Conservation (phyloP, 1,140 invertebrate species). For the Pachypeltis micranthus region DNA sequence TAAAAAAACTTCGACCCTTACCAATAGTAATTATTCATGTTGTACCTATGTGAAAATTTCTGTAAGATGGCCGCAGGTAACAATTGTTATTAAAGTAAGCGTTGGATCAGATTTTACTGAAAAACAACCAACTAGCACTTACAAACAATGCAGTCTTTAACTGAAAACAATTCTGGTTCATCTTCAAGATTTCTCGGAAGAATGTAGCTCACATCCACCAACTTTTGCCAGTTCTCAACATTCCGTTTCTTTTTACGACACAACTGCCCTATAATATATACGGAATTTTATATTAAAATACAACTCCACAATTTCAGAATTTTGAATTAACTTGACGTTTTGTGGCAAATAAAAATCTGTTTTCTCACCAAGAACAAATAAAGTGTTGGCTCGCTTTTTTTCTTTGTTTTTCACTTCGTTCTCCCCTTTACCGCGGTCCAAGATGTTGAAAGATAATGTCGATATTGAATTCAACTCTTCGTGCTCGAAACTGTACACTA, state of each 20-base stretch:
- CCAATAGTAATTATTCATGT: no score
- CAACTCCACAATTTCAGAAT: neutral
- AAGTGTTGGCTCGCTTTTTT: constrained; percentile 9
- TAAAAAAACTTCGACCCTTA: no score
- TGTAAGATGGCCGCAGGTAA: no score
- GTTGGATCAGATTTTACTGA: no score
- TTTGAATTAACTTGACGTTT: no score
- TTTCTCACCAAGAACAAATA: constrained; percentile 13
- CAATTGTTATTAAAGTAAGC: no score
- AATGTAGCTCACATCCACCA: neutral
- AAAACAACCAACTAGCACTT: no score
- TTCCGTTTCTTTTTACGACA: constrained; percentile 10
- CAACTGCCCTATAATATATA: neutral
- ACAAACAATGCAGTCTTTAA: neutral
- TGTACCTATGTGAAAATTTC: no score
- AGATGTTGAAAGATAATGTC: neutral
- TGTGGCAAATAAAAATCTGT: constrained; percentile 1
- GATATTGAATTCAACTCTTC: constrained; percentile 1
- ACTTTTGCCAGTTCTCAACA: constrained; percentile 5
- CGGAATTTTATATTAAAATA: neutral
- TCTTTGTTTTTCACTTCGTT: neutral
- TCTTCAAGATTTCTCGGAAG: neutral
- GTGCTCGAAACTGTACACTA: constrained; percentile 9
- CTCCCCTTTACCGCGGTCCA: no score
- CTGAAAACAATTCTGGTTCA: neutral